Conservation (phyloP, 2,113 vertebrate species). For the Tauraco erythrolophus region DNA sequence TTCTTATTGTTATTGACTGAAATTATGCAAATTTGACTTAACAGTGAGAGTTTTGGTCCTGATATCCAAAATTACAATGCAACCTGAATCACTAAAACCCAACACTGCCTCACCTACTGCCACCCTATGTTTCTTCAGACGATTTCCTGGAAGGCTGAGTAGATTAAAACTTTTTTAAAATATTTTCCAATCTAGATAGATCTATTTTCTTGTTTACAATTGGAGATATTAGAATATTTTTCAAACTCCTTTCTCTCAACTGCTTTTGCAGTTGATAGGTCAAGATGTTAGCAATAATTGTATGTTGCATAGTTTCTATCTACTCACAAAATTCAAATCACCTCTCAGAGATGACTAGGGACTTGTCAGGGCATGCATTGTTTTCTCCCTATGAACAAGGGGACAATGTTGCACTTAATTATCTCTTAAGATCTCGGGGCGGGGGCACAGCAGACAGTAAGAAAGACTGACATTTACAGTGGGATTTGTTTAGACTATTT, state of each 20-base stretch:
- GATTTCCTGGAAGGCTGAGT: neutral
- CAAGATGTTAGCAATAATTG: neutral
- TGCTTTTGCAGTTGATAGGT: neutral
- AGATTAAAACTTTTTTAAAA: neutral
- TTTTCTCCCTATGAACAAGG: neutral
- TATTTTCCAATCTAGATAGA: neutral
- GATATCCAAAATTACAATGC: neutral
- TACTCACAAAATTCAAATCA: neutral
- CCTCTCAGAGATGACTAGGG: neutral
- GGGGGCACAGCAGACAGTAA: neutral
- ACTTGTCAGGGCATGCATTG: neutral
- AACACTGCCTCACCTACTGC: neutral
- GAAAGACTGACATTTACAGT: neutral
- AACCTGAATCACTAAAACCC: neutral
- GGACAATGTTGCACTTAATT: neutral
- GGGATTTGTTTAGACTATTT: neutral
- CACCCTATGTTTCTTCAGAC: neutral
- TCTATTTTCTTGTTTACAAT: neutral
- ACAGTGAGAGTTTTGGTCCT: neutral
- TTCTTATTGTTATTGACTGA: neutral
- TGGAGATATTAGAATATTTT: neutral
- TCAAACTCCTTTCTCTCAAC: neutral
- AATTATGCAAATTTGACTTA: neutral
- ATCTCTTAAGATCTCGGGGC: neutral
- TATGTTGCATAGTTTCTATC: fast-evolving